These are phyloP conservation scores for Discoglossus pictus DNA, from an alignment of 2,797 vertebrate species.

Conservation along the genomic window DNA sequence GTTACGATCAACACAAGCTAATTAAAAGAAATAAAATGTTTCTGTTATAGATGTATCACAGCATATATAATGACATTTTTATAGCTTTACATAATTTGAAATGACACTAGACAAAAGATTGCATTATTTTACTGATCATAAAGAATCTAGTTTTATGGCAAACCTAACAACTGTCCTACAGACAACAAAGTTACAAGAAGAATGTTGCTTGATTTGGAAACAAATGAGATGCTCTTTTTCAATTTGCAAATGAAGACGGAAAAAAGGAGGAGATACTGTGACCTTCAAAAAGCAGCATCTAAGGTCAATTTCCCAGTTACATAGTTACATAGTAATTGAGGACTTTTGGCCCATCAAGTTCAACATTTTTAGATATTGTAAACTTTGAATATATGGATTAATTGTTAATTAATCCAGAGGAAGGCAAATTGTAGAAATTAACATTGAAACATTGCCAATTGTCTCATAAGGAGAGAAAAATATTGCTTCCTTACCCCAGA, in stretches of 20 bases:
- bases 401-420: too few relatives aligned
- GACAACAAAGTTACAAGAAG: conserved; percentile 19
- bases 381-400: too few relatives aligned
- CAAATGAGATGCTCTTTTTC: conserved; percentile 8
- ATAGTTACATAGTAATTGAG: too few relatives aligned
- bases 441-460: too few relatives aligned
- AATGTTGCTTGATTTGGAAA: conserved; percentile 12
- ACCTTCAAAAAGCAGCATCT: too few relatives aligned
- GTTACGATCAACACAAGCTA: conserved; percentile 49
- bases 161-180: conserved; percentile 38
- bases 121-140: conserved; percentile 42
- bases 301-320: too few relatives aligned
- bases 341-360: too few relatives aligned
- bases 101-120: conserved; percentile 45
- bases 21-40: conserved; percentile 51
- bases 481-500: too few relatives aligned
- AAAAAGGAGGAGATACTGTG: too few relatives aligned
- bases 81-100: conserved; percentile 49
- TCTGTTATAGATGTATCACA: conserved; percentile 42
- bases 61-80: conserved; percentile 48
- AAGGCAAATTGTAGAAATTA: too few relatives aligned
- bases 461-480: too few relatives aligned
- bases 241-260: conserved; percentile 3
- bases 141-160: conserved; percentile 38
- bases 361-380: too few relatives aligned